Conservation (phyloP, 1,140 invertebrate genomes). For the Euura lappo region DNA sequence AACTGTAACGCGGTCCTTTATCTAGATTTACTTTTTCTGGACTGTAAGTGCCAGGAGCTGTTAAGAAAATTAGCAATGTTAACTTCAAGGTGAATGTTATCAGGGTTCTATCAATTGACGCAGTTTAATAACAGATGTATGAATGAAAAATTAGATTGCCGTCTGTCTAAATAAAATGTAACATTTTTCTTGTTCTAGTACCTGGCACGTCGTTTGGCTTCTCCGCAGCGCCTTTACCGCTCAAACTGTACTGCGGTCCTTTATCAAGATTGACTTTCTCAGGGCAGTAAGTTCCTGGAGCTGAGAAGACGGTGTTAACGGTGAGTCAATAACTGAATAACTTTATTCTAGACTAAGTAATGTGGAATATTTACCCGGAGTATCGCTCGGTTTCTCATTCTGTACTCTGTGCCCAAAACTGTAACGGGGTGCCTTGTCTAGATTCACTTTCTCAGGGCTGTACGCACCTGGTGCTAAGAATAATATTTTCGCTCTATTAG, state of each 20-base stretch:
- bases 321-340: background rate
- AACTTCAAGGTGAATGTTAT: background rate
- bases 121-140: conserved; percentile 13
- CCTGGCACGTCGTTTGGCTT: conserved; percentile 30
- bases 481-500: conserved; percentile 1
- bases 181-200: background rate
- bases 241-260: conserved; percentile 32
- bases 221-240: conserved; percentile 43
- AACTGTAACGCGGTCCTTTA: conserved; percentile 66
- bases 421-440: conserved; percentile 53
- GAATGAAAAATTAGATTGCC: background rate
- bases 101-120: too few species aligned
- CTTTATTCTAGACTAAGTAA: background rate
- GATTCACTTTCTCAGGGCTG: conserved; percentile 30
- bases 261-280: conserved; percentile 34
- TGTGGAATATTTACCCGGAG: conserved; percentile 23
- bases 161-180: background rate
- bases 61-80: conserved; percentile 8
- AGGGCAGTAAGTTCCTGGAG: conserved; percentile 34
- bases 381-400: conserved; percentile 26
- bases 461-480: conserved; percentile 50
- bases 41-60: conserved; percentile 62
- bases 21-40: conserved; percentile 72
- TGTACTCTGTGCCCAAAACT: conserved; percentile 60
- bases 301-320: conserved; percentile 44